phyloP scores from a whole-genome alignment of 2,797 vertebrate genomes.

The Oreochromis mossambicus region DNA sequence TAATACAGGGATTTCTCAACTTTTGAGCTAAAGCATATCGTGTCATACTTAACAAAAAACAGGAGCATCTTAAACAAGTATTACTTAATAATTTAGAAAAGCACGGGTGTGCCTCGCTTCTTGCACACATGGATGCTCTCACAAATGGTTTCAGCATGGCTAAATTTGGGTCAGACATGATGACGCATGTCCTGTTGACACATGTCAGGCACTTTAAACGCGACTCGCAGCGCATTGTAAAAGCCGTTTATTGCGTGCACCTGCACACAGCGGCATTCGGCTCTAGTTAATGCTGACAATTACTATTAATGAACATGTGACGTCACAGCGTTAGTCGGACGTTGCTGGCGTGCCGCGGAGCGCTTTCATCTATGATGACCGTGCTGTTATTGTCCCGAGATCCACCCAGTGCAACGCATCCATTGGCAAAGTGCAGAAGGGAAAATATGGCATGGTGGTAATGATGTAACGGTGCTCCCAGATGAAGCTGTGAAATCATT shows the following conservation, averaged over 20 bases:
- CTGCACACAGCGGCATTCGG: constrained; percentile 2
- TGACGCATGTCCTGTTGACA: constrained; percentile 6
- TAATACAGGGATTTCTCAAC: not conserved
- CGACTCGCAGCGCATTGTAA: constrained; percentile 1
- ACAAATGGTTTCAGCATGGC: not conserved
- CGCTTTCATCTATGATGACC: not conserved
- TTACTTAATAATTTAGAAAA: not conserved
- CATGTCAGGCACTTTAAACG: constrained; percentile 15
- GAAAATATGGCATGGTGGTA: constrained; percentile 21
- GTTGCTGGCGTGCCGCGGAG: not conserved
- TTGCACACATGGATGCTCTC: not conserved
- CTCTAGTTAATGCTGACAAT: not conserved
- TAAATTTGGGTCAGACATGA: constrained; percentile 27
- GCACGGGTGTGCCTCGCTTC: not conserved
- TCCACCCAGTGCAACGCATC: constrained; percentile 20
- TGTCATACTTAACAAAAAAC: not conserved
- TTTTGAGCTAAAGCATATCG: not conserved
- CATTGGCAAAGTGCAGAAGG: constrained; percentile 6
- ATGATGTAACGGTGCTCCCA: constrained; percentile 50
- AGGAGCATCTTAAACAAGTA: not conserved
- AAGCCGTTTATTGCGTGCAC: constrained; percentile 33
- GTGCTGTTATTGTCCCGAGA: not conserved
- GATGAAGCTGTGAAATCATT: constrained; percentile 51
- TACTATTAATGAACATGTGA: not conserved
- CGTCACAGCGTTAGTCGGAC: not conserved